These are phyloP conservation scores for Microcebus murinus DNA, from an alignment of 2,113 vertebrate species.

Conservation along the genomic window DNA sequence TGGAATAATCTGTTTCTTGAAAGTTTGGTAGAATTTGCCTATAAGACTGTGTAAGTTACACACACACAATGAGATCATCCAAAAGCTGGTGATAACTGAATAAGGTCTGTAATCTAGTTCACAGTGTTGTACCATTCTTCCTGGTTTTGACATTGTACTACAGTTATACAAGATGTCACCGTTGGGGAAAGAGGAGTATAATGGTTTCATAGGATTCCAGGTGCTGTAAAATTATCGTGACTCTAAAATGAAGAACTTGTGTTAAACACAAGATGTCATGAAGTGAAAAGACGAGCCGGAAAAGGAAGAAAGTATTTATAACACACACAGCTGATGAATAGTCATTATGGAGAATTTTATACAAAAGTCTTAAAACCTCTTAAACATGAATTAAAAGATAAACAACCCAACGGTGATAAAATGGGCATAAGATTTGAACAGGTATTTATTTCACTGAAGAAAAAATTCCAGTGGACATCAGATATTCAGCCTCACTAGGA, in stretches of 20 bases:
- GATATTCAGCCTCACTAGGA: background rate
- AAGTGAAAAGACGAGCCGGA: background rate
- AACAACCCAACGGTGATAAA: background rate
- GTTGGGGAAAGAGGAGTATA: background rate
- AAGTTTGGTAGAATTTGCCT: background rate
- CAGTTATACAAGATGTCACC: background rate
- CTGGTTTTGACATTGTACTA: background rate
- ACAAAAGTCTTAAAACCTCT: background rate
- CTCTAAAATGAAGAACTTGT: background rate
- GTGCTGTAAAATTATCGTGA: background rate
- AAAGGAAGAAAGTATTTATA: background rate
- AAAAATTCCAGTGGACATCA: background rate
- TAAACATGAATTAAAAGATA: background rate
- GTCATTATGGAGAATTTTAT: background rate
- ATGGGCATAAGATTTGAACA: background rate
- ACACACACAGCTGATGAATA: background rate
- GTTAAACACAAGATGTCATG: background rate
- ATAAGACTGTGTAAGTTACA: background rate
- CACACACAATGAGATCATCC: background rate
- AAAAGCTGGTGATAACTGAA: background rate
- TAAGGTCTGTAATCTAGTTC: background rate
- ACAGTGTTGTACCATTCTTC: background rate
- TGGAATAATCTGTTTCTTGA: background rate
- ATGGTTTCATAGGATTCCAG: too few relatives aligned
- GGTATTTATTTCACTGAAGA: background rate